Conservation (phyloP, 2,113 vertebrate species). For the Cariama cristata region DNA sequence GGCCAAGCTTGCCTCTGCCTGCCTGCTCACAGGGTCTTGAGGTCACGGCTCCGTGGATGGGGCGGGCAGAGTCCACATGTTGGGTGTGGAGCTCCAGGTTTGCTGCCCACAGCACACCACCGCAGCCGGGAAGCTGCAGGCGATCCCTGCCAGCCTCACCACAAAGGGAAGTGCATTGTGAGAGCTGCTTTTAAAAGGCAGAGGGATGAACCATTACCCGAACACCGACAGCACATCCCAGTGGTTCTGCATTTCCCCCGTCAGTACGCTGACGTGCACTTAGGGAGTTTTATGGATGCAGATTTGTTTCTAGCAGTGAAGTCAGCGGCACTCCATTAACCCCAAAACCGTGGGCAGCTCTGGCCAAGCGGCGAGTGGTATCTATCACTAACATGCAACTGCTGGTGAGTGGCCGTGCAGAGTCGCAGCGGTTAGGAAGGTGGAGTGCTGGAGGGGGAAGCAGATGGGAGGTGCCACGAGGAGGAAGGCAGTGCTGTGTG, state of each 20-base stretch:
- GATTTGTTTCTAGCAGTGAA: not conserved
- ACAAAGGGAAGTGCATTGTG: accelerated
- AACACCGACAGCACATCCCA: not conserved
- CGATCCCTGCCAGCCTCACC: not conserved
- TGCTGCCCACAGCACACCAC: not conserved
- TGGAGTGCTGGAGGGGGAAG: conserved; percentile 4
- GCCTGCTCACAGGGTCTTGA: not conserved
- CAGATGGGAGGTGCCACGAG: conserved; percentile 17
- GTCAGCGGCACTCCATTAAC: not conserved
- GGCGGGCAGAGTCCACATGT: not conserved
- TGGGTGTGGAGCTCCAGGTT: not conserved
- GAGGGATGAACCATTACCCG: not conserved
- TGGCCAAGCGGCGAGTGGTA: not conserved
- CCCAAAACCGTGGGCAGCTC: not conserved
- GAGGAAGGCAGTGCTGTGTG: conserved; percentile 21
- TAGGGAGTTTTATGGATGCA: accelerated
- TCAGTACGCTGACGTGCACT: not conserved
- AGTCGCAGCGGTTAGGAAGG: conserved; percentile 45
- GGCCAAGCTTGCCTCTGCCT: not conserved
- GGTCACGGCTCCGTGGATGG: not conserved
- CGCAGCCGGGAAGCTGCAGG: not conserved
- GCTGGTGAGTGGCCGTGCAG: conserved; percentile 25
- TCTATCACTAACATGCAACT: conserved; percentile 52
- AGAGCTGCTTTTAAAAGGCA: not conserved
- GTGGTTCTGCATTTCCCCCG: not conserved